phyloP scores from a whole-genome alignment of 1,140 invertebrate genomes.

The Drosophila truncata region DNA sequence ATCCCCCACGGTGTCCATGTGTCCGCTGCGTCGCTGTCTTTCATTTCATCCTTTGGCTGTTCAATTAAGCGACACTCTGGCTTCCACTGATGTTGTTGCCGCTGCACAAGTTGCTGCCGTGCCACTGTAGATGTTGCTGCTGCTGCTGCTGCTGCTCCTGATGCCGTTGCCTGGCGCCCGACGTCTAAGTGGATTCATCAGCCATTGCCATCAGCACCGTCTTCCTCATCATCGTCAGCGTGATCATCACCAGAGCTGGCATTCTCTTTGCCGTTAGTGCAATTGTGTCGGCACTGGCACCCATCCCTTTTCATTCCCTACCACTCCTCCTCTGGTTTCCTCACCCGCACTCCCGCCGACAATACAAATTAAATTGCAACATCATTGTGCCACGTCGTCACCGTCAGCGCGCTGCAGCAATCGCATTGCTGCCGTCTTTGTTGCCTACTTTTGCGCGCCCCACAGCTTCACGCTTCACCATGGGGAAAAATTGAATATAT shows the following conservation, averaged over 20 bases:
- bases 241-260: conserved; percentile 35
- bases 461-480: conserved; percentile 7
- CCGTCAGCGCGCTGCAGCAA: conserved; percentile 14
- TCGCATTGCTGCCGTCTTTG: conserved; percentile 49
- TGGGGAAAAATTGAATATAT: not conserved
- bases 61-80: conserved; percentile 70
- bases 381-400: conserved; percentile 67
- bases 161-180: conserved; percentile 29
- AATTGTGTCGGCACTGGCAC: conserved; percentile 68
- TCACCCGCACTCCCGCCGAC: conserved; percentile 40
- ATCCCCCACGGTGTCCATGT: conserved; percentile 5
- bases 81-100: conserved; percentile 19
- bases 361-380: conserved; percentile 83
- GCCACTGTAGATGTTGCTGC: conserved; percentile 3
- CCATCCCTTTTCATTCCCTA: conserved; percentile 12
- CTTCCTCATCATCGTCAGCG: conserved; percentile 36
- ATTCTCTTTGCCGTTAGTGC: conserved; percentile 58
- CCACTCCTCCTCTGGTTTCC: not conserved
- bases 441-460: conserved; percentile 69
- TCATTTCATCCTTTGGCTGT: conserved; percentile 61
- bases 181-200: conserved; percentile 79
- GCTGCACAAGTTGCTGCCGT: conserved; percentile 3
- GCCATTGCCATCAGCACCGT: conserved; percentile 42
- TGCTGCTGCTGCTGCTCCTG: conserved; percentile 1
- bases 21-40: conserved; percentile 28